Percentiles rank a stretch among this genome's conserved stretches.
Conservation (phyloP, 2,888 invertebrate genomes). For the Bursaphelenchus okinawaensis region DNA sequence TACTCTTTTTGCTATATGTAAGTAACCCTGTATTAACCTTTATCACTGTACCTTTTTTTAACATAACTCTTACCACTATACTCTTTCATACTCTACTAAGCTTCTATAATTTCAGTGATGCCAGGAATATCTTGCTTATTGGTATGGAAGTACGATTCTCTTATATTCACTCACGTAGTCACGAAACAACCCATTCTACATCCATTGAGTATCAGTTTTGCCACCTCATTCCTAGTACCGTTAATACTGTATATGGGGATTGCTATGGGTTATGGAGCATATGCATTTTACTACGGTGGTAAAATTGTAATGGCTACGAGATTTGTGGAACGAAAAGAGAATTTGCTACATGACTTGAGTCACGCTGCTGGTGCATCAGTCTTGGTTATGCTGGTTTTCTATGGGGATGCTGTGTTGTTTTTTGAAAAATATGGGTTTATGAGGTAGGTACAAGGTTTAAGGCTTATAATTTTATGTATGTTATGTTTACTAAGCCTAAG, state of each 20-base stretch:
- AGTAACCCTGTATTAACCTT: too few relatives aligned
- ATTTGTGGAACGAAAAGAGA: slow-evolving; percentile 15
- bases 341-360: slow-evolving; percentile 15
- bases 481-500: not conserved
- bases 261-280: slow-evolving; percentile 31
- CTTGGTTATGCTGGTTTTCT: slow-evolving; percentile 23
- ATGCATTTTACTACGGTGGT: slow-evolving; percentile 29
- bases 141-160: slow-evolving; percentile 33
- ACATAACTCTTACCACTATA: too few relatives aligned
- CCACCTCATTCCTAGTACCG: slow-evolving; percentile 26
- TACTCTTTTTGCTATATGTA: slow-evolving; percentile 23
- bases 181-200: slow-evolving; percentile 22
- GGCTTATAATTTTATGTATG: not conserved
- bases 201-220: slow-evolving; percentile 29
- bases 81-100: too few relatives aligned
- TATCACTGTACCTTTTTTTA: too few relatives aligned
- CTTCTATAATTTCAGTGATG: too few relatives aligned
- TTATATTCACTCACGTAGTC: slow-evolving; percentile 22
- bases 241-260: slow-evolving; percentile 29
- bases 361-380: slow-evolving; percentile 27
- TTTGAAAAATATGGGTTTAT: slow-evolving; percentile 13
- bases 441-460: slow-evolving; percentile 9
- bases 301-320: slow-evolving; percentile 17
- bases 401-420: slow-evolving; percentile 18
- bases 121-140: slow-evolving; percentile 37